A percentile compares a stretch with the other conserved stretches of the same genome.
Conservation (phyloP, 2,113 vertebrate species). For the Corynorhinus townsendii region DNA sequence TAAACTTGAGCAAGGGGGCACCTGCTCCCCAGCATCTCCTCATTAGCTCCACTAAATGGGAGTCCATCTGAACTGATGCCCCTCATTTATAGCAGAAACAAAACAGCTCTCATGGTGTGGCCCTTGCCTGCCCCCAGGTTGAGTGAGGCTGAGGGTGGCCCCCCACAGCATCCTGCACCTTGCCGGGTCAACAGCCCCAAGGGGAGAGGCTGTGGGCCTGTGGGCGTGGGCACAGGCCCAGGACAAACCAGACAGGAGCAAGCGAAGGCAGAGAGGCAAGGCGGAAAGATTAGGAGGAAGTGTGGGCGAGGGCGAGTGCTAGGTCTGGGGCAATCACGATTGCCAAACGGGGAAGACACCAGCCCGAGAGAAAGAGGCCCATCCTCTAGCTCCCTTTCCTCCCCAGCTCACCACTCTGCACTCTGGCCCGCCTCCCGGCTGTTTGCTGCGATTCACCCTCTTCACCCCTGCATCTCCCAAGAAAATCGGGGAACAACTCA, state of each 20-base stretch:
- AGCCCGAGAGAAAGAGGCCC: background rate
- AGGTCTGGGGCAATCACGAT: background rate
- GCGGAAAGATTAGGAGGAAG: background rate
- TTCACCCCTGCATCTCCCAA: too few relatives aligned
- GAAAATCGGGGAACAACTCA: background rate
- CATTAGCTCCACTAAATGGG: background rate
- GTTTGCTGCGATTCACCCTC: background rate
- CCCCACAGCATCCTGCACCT: background rate
- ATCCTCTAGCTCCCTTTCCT: background rate
- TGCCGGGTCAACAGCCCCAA: background rate
- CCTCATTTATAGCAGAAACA: background rate
- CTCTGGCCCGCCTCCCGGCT: background rate
- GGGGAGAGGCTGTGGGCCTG: fast-evolving
- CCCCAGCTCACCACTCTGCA: fast-evolving
- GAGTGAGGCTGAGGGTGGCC: background rate
- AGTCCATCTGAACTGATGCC: background rate
- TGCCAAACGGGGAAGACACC: background rate
- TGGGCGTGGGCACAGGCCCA: background rate
- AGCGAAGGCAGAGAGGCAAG: background rate
- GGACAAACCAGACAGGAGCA: background rate
- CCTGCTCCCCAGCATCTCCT: background rate
- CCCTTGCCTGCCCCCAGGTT: background rate
- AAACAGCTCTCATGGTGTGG: background rate
- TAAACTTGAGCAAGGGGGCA: background rate
- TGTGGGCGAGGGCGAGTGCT: background rate